Evolutionary conservation across 2,888 invertebrate genomes (phyloP).

Genomic region (Apeira syringaria): DNA sequence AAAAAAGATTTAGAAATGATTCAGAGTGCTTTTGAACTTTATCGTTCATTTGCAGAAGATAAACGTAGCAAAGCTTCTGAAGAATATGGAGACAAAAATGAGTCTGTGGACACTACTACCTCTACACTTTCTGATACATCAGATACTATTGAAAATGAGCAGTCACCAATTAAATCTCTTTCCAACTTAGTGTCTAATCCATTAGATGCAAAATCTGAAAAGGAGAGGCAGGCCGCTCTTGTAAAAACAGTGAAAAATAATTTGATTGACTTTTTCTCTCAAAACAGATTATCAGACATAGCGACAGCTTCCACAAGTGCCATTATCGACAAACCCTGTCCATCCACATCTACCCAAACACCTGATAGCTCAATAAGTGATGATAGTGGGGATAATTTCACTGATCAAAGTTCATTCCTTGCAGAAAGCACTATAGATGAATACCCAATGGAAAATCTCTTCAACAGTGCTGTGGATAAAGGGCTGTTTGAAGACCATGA

Average conservation of each 20-base stretch:
- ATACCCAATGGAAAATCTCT: conserved; percentile 78
- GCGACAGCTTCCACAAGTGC: conserved; percentile 62
- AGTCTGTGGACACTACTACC: conserved; percentile 56
- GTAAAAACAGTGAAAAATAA: conserved; percentile 70
- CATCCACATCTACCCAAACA: conserved; percentile 58
- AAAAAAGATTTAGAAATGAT: conserved; percentile 75
- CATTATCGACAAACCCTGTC: conserved; percentile 56
- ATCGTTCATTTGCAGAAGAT: conserved; percentile 69
- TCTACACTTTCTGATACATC: conserved; percentile 63
- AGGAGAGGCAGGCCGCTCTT: conserved; percentile 54
- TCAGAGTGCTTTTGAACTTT: conserved; percentile 74
- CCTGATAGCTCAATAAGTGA: conserved; percentile 74
- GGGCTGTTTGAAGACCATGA: conserved; percentile 75
- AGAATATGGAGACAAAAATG: conserved; percentile 52
- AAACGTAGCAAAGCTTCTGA: conserved; percentile 56
- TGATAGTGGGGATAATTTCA: conserved; percentile 72
- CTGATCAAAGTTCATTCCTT: conserved; percentile 76
- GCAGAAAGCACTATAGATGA: conserved; percentile 77
- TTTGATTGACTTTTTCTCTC: conserved; percentile 70
- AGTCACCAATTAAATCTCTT: conserved; percentile 85
- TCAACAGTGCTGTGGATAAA: conserved; percentile 77
- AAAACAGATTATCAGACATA: conserved; percentile 60
- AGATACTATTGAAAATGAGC: conserved; percentile 69
- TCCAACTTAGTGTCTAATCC: conserved; percentile 86
- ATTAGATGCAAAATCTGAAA: conserved; percentile 48